Conservation (phyloP, 2,113 vertebrate genomes). For the Gopherus evgoodei region DNA sequence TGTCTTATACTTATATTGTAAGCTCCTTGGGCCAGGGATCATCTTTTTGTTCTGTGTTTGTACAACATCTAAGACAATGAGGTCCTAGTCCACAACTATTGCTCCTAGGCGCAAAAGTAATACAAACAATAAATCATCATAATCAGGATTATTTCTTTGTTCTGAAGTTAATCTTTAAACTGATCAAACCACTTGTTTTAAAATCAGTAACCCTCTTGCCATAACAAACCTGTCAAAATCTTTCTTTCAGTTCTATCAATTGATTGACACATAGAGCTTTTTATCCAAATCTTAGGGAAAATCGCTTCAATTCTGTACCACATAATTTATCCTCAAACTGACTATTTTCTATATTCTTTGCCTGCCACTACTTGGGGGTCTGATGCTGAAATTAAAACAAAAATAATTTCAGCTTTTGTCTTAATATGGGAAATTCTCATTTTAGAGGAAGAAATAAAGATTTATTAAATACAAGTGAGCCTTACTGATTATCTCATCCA, state of each 20-base stretch:
- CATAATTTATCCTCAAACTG: neutral
- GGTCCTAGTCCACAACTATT: no score
- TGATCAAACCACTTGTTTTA: neutral
- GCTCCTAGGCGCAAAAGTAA: no score
- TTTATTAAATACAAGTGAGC: slow-evolving; percentile 10
- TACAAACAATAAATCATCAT: no score
- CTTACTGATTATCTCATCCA: neutral
- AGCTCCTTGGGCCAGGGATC: no score
- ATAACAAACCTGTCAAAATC: neutral
- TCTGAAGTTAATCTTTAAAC: neutral
- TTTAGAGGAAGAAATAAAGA: neutral
- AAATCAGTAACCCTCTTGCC: neutral
- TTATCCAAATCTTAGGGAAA: neutral
- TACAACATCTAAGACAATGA: no score
- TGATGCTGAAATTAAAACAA: neutral
- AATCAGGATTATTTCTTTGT: neutral
- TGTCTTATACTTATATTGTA: no score
- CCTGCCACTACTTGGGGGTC: neutral
- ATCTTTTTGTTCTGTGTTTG: no score
- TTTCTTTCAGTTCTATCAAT: neutral
- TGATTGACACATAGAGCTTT: neutral
- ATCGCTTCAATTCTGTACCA: neutral
- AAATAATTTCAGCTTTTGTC: neutral
- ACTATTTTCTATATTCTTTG: neutral
- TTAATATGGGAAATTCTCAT: neutral